Evolutionary conservation across 2,113 vertebrate genomes (phyloP), one percentile per base, ranked within the genome.

Genomic region (Lutjanus erythropterus): DNA sequence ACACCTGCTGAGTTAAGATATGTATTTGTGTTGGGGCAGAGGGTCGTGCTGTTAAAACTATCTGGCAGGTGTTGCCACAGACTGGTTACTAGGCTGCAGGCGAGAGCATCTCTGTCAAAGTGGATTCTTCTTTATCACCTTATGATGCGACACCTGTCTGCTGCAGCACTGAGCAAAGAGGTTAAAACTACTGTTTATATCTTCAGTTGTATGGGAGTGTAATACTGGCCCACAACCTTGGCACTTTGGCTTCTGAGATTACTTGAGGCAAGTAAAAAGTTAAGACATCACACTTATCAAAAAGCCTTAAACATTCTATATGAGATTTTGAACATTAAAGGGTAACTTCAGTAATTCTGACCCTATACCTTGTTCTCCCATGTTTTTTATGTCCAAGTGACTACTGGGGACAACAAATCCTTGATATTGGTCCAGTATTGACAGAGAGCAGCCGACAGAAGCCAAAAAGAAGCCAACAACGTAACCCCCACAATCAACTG

Each of bases 31-130:
- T 58, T 27, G 3, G 65, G 53, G 68, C 31, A 27, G 46, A 25
- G 21, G 61, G 37, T 60, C 35, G 1, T 33, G 53, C 19, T 52
- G 23, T 69, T 72, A 25, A 11, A 66, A 74, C 33, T 15, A 16
- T 15, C 69, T 70, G 46, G 33, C 56, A 80, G 58, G 53, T 77
- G 73, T 42, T 72, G 18, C 2, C 53, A 53, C 46, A 8, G 33
- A 53, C 65, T 49, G 44, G 67, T 75, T 72, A 18, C 47, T 60
- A 76, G 29, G 78, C 42, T 76, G 39, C 84, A 73, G 42, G 18
- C 25, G 53, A 58, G 53, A 78, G 25, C 46, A 42, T 35, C 1
- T 2, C 21, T 59, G 25, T 21, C 35, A 67, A 33, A 42, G 55
- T 33, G n/a, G 23, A 80, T n/a, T 78, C 46, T 6, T 44, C 35